Conservation (phyloP, 1,140 invertebrate genomes). For the Halictus rubicundus region DNA sequence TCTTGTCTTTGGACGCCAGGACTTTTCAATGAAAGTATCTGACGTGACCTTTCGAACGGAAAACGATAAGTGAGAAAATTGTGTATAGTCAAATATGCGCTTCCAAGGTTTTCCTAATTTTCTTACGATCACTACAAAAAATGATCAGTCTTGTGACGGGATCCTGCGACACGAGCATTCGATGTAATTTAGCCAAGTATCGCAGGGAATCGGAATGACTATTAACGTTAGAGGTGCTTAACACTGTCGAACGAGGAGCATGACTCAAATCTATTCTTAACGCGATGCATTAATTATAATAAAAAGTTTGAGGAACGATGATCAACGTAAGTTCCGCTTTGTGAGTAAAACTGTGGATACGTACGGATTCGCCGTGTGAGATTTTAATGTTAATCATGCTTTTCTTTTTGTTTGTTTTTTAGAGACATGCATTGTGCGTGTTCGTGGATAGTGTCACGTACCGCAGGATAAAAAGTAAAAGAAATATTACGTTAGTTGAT, state of each 20-base stretch:
- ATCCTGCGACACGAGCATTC: slow-evolving; percentile 35
- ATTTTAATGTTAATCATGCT: slow-evolving; percentile 11
- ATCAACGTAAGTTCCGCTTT: slow-evolving; percentile 14
- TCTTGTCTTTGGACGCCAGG: not conserved
- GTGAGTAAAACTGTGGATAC: slow-evolving; percentile 15
- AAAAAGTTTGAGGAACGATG: slow-evolving; percentile 12
- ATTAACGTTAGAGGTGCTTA: not conserved
- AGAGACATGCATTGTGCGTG: slow-evolving; percentile 25
- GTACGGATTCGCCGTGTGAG: slow-evolving; percentile 7
- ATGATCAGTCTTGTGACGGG: slow-evolving; percentile 43
- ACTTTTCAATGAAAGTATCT: not conserved
- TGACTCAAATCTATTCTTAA: slow-evolving; percentile 18
- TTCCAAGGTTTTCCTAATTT: not conserved
- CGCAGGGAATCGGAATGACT: not conserved
- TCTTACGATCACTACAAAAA: not conserved
- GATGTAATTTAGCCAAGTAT: slow-evolving; percentile 7
- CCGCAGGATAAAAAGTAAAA: slow-evolving; percentile 10
- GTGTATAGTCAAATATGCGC: too few species aligned
- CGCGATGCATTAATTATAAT: slow-evolving; percentile 48
- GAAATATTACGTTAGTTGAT: not conserved
- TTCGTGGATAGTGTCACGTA: slow-evolving; percentile 18
- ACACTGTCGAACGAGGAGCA: slow-evolving; percentile 4
- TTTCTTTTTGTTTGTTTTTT: not conserved
- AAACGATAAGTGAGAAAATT: not conserved
- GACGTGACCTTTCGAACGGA: not conserved